Percentiles rank a stretch among this genome's conserved stretches.
These are phyloP conservation scores for Myotis yumanensis DNA, from an alignment of 2,113 vertebrate species.

Conservation along the genomic window DNA sequence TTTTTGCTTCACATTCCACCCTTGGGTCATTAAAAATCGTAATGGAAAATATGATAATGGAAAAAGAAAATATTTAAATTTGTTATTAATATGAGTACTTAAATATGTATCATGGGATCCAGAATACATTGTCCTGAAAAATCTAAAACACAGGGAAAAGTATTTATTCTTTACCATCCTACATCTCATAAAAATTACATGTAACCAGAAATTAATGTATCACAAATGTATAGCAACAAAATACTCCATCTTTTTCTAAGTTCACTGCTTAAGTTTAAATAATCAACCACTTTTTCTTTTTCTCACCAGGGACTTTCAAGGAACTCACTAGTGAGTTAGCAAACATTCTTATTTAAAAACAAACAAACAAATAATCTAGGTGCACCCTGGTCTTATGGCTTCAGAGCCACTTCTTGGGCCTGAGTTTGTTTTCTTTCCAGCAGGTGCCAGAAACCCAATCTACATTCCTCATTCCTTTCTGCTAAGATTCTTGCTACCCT, in stretches of 20 bases:
- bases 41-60: slow-evolving; percentile 68
- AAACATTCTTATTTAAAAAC: slow-evolving; percentile 15
- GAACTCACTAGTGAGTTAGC: background rate
- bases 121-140: slow-evolving; percentile 48
- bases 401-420: background rate
- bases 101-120: slow-evolving; percentile 46
- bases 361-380: background rate
- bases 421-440: background rate
- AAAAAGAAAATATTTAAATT: slow-evolving; percentile 72
- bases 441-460: background rate
- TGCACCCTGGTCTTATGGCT: background rate
- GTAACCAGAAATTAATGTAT: slow-evolving; percentile 6
- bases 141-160: background rate
- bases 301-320: background rate
- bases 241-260: slow-evolving; percentile 37
- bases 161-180: slow-evolving; percentile 2
- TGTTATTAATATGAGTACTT: slow-evolving; percentile 57
- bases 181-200: slow-evolving; percentile 31
- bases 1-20: slow-evolving; percentile 52
- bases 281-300: slow-evolving; percentile 14
- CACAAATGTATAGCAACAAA: background rate
- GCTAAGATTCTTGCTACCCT: background rate
- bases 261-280: slow-evolving; percentile 43
- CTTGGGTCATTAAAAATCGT: slow-evolving; percentile 71
- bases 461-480: background rate